Percentiles rank a stretch among this genome's conserved stretches.
These are phyloP conservation scores for Percopsis transmontana DNA, from an alignment of 2,113 vertebrate genomes.

Conservation along the genomic window DNA sequence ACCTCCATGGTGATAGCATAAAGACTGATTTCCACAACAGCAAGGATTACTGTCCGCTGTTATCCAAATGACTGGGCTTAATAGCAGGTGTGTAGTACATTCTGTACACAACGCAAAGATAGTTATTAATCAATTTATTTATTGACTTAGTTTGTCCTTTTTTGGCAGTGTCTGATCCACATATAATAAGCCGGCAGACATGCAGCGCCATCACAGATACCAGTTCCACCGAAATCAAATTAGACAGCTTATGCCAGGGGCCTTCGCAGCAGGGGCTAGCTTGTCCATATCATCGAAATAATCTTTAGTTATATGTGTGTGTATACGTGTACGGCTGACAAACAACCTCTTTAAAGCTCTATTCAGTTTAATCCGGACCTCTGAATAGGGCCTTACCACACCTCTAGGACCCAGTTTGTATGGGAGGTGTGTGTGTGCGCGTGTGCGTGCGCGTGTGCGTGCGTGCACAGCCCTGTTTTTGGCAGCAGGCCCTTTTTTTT, in stretches of 20 bases:
- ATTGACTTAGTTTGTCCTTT: conserved; percentile 35
- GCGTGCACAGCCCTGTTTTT: conserved; percentile 66
- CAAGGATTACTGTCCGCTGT: conserved; percentile 38
- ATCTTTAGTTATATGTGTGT: conserved; percentile 65
- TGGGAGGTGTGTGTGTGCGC: conserved; percentile 45
- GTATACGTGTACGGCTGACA: conserved; percentile 3
- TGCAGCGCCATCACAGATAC: conserved; percentile 23
- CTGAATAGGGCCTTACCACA: conserved; percentile 81
- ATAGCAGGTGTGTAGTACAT: conserved; percentile 13
- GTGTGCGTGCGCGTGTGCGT: conserved; percentile 26
- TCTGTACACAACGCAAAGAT: neutral
- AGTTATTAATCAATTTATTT: conserved; percentile 16
- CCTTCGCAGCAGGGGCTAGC: conserved; percentile 49
- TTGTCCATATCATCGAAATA: conserved; percentile 68
- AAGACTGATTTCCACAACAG: conserved; percentile 37
- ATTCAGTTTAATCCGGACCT: conserved; percentile 71
- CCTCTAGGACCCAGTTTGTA: conserved; percentile 78
- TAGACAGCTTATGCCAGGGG: conserved; percentile 61
- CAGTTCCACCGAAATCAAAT: conserved; percentile 64
- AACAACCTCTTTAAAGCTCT: conserved; percentile 50
- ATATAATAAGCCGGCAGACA: neutral
- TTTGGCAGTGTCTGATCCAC: conserved; percentile 3
- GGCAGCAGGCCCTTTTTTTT: conserved; percentile 80
- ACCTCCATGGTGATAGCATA: conserved; percentile 30
- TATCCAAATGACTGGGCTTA: conserved; percentile 29